A percentile compares a stretch with the other conserved stretches of the same genome.
Evolutionary conservation across 2,113 vertebrate genomes (phyloP).

Genomic region (Lamprologus lemairii): DNA sequence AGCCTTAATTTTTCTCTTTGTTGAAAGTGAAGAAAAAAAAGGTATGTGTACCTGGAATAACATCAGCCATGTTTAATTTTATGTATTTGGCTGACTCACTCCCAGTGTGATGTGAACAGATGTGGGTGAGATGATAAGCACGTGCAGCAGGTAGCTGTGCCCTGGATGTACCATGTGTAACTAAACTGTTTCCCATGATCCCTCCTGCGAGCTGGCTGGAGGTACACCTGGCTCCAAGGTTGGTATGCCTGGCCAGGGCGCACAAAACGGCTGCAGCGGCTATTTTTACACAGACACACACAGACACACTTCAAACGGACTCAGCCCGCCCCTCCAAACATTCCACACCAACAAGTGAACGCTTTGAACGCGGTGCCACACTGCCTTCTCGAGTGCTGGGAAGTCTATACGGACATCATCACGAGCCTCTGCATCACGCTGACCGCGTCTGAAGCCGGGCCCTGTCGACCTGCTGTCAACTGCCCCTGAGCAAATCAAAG

Average conservation of each 20-base stretch:
- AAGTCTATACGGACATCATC: slow-evolving; percentile 58
- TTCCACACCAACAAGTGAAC: slow-evolving; percentile 58
- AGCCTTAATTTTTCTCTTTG: not conserved
- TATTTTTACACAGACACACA: slow-evolving; percentile 50
- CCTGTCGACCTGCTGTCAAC: slow-evolving; percentile 44
- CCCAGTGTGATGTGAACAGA: not conserved
- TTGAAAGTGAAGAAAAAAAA: not conserved
- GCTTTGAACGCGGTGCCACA: slow-evolving; percentile 53
- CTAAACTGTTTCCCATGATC: slow-evolving; percentile 29
- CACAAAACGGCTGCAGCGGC: slow-evolving; percentile 2
- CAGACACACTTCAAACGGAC: slow-evolving; percentile 37
- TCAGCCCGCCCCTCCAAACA: slow-evolving; percentile 34
- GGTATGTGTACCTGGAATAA: not conserved
- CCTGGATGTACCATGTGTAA: slow-evolving; percentile 29
- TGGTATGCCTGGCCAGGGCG: not conserved
- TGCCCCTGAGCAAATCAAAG: slow-evolving; percentile 22
- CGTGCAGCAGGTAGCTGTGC: not conserved
- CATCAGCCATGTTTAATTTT: not conserved
- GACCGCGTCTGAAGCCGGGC: slow-evolving; percentile 24
- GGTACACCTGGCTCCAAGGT: slow-evolving; percentile 15
- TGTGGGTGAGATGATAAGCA: not conserved
- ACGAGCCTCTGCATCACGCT: not conserved
- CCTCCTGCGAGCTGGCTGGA: not conserved
- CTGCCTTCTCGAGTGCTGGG: slow-evolving; percentile 42
- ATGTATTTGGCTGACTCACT: not conserved